Evolutionary conservation across 92 coral and sea anemone species (phyloP).

Genomic region (Galaxea fascicularis): DNA sequence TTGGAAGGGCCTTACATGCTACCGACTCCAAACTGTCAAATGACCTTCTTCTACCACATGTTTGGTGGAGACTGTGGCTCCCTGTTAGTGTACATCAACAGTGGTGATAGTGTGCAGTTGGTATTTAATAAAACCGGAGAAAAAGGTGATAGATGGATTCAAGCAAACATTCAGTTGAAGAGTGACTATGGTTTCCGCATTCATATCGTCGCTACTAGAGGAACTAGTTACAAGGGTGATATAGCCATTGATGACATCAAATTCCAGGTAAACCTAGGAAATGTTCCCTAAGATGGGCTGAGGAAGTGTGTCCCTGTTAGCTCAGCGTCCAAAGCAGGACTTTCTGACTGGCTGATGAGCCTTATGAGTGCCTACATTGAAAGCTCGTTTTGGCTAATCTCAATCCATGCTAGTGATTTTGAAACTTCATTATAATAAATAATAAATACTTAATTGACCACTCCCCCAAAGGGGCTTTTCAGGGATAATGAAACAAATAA

Average conservation of each 20-base stretch:
- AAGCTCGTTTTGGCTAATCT: no score
- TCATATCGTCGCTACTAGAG: constrained; percentile 85
- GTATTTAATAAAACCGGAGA: constrained; percentile 79
- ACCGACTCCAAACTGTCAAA: constrained; percentile 74
- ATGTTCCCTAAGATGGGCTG: not conserved
- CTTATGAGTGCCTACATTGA: no score
- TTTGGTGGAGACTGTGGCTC: constrained; percentile 87
- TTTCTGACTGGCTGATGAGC: not conserved
- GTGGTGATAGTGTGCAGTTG: constrained; percentile 64
- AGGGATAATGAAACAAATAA: no score
- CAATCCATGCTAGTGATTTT: no score
- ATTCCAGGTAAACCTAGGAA: constrained; percentile 37
- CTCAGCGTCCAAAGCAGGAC: not conserved
- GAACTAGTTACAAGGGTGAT: constrained; percentile 79
- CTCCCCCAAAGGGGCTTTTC: no score
- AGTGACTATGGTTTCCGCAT: constrained; percentile 89
- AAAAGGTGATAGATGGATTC: constrained; percentile 69
- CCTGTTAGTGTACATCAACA: constrained; percentile 75
- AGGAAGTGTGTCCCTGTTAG: not conserved
- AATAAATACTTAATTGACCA: no score
- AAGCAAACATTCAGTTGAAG: constrained; percentile 51
- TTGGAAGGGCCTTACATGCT: constrained; percentile 89
- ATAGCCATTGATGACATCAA: constrained; percentile 84
- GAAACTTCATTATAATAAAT: no score
- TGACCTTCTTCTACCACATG: constrained; percentile 94